Conservation (phyloP, 1,140 invertebrate species). For the Luehdorfia chinensis region DNA sequence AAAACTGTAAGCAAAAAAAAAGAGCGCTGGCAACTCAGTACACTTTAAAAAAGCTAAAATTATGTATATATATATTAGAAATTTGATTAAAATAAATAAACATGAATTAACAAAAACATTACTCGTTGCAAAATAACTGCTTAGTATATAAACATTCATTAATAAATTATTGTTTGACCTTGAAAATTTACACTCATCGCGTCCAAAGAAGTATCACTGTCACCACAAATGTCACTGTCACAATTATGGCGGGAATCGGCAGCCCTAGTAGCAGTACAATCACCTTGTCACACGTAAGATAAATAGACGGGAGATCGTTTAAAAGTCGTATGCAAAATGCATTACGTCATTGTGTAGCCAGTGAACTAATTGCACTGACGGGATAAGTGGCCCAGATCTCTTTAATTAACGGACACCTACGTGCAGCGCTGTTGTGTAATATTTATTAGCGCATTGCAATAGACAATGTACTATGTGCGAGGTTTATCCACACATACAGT, state of each 20-base stretch:
- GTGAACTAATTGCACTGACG: slow-evolving; percentile 6
- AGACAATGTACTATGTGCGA: background rate
- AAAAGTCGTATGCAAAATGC: slow-evolving; percentile 3
- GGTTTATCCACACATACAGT: too few species aligned
- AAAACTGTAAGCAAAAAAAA: too few species aligned
- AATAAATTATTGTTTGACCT: too few species aligned
- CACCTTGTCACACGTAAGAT: slow-evolving; percentile 4
- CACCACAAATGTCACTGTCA: slow-evolving; percentile 6
- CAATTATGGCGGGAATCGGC: slow-evolving; percentile 1
- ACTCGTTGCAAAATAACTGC: too few species aligned
- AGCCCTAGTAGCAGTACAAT: background rate
- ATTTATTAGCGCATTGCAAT: slow-evolving; percentile 1
- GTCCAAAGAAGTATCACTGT: too few species aligned
- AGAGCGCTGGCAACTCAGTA: too few species aligned
- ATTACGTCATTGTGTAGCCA: background rate
- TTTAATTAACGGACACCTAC: slow-evolving; percentile 9
- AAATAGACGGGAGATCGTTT: slow-evolving; percentile 5
- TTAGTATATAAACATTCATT: too few species aligned
- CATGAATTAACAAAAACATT: too few species aligned
- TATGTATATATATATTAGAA: too few species aligned
- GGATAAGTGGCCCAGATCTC: slow-evolving; percentile 4
- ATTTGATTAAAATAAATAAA: too few species aligned
- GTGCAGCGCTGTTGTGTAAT: background rate
- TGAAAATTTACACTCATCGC: too few species aligned
- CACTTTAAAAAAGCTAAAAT: too few species aligned